phyloP scores from a whole-genome alignment of 2,113 vertebrate genomes.

The Lepidothrix coronata region DNA sequence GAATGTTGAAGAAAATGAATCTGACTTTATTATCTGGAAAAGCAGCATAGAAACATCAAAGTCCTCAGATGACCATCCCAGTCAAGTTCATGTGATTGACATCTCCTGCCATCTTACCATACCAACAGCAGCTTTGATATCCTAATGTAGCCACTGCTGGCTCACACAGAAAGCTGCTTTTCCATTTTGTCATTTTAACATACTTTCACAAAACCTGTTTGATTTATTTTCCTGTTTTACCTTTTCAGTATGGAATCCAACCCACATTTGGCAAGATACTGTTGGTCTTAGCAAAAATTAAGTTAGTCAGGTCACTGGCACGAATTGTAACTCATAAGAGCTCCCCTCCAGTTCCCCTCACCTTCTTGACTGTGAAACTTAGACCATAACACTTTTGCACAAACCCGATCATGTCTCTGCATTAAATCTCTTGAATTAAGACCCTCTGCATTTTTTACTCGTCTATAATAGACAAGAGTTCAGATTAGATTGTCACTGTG shows the following conservation, averaged over 20 bases:
- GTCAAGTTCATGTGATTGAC: not conserved
- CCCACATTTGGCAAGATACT: too few relatives aligned
- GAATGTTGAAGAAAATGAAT: not conserved
- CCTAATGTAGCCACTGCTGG: not conserved
- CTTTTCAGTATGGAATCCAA: not conserved
- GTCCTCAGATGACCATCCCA: not conserved
- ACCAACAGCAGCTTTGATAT: too few relatives aligned
- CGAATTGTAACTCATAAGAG: not conserved
- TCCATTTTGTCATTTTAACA: not conserved
- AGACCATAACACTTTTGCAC: not conserved
- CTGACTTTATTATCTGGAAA: not conserved
- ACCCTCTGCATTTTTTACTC: not conserved
- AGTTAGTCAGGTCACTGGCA: not conserved
- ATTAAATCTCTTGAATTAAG: not conserved
- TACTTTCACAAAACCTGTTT: not conserved
- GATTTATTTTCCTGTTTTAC: not conserved
- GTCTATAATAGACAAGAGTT: not conserved
- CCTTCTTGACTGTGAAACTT: not conserved
- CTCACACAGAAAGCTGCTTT: not conserved
- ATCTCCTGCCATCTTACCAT: not conserved
- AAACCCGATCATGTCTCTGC: not conserved
- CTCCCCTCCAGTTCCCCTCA: not conserved
- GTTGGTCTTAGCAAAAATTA: not conserved
- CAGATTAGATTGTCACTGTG: not conserved
- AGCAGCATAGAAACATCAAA: not conserved